A percentile compares a stretch with the other conserved stretches of the same genome.
These are phyloP conservation scores for Colinus virginianus DNA, from an alignment of 2,113 vertebrate species.

Conservation along the genomic window DNA sequence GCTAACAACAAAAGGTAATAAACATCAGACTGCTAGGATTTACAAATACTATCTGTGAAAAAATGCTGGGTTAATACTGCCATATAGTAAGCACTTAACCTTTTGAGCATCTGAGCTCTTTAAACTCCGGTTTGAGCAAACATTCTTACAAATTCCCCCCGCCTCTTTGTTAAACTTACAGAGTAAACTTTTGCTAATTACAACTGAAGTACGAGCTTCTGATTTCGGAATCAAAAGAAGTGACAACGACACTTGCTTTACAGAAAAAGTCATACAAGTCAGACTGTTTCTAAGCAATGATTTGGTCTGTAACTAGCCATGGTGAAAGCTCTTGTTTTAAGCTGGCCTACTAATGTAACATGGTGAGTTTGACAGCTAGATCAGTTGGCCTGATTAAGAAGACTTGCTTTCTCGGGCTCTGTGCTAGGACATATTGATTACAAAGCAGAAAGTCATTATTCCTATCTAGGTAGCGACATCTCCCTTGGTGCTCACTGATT, in stretches of 20 bases:
- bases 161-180: not conserved
- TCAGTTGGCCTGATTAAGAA: slow-evolving; percentile 13
- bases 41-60: not conserved
- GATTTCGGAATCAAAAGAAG: not conserved
- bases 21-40: not conserved
- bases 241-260: not conserved
- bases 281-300: not conserved
- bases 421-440: not conserved
- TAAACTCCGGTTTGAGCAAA: not conserved
- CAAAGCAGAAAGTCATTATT: slow-evolving; percentile 8
- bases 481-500: not conserved
- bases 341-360: not conserved
- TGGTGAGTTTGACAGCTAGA: not conserved
- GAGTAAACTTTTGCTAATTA: not conserved
- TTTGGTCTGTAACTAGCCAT: not conserved
- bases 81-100: not conserved
- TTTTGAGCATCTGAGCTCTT: not conserved
- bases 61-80: not conserved
- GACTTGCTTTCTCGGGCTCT: not conserved
- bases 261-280: not conserved
- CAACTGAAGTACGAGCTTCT: no score
- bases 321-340: not conserved
- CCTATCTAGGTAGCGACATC: not conserved
- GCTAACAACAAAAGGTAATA: not conserved
- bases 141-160: not conserved